These are phyloP conservation scores for Lycia hirtaria DNA, from an alignment of 2,888 invertebrate species.

Conservation along the genomic window DNA sequence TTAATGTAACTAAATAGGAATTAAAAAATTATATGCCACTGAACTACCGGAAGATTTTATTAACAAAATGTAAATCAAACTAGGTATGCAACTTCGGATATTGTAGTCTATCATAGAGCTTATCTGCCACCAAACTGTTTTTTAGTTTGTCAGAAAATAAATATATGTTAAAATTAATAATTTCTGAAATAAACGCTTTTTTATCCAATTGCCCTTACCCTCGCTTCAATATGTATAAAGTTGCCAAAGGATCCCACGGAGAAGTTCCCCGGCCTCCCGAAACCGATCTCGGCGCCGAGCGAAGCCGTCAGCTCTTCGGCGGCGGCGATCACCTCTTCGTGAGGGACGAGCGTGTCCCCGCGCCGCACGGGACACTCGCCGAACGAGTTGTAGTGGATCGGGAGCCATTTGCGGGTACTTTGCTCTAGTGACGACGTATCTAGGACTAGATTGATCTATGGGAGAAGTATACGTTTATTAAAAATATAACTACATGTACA, in stretches of 20 bases:
- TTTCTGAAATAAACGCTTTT: no score
- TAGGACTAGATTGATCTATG: conserved; percentile 89
- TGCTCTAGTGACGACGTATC: conserved; percentile 87
- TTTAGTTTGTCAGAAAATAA: no score
- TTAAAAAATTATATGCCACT: no score
- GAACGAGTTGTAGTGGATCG: conserved; percentile 90
- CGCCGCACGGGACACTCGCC: conserved; percentile 90
- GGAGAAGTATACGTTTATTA: neutral
- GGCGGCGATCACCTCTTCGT: conserved; percentile 91
- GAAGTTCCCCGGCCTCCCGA: conserved; percentile 86
- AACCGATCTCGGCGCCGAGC: conserved; percentile 87
- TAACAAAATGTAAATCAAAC: no score
- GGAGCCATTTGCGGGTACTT: conserved; percentile 89
- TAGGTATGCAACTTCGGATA: no score
- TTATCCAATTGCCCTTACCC: no score
- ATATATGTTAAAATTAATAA: no score
- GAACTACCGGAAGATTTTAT: no score
- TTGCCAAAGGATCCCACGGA: conserved; percentile 90
- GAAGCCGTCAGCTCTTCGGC: conserved; percentile 91
- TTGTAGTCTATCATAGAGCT: no score
- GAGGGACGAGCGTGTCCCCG: conserved; percentile 83
- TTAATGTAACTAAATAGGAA: no score
- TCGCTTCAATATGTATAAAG: conserved; percentile 87
- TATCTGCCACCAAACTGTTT: no score
- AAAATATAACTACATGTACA: no score